Conservation (phyloP, 2,113 vertebrate genomes). For the Anguilla japonica region DNA sequence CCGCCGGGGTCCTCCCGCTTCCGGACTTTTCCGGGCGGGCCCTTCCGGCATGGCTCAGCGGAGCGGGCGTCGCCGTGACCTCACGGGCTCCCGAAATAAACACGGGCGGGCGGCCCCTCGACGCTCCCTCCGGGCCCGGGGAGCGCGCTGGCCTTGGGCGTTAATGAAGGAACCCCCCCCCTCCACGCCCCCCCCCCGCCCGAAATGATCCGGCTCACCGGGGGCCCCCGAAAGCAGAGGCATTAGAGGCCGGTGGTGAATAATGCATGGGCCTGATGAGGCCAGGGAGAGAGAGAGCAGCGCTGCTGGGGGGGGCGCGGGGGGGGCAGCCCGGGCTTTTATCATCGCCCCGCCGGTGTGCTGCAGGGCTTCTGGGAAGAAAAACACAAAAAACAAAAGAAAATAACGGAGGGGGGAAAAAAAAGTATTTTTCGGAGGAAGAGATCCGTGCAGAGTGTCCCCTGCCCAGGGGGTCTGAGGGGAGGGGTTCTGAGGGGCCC, state of each 20-base stretch:
- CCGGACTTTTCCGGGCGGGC: too few relatives aligned
- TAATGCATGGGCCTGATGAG: not conserved
- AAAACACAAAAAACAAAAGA: not conserved
- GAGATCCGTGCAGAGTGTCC: not conserved
- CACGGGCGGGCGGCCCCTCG: not conserved
- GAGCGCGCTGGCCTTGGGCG: not conserved
- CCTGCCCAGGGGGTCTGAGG: too few relatives aligned
- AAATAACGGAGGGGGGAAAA: not conserved
- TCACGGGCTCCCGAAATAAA: not conserved
- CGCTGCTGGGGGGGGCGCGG: too few relatives aligned
- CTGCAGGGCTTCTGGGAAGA: not conserved
- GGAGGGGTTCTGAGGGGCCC: too few relatives aligned
- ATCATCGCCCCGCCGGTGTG: not conserved
- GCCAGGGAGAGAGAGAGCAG: not conserved
- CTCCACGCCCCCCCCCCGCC: too few relatives aligned
- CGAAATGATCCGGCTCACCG: not conserved
- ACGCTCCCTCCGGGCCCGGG: not conserved
- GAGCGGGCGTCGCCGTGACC: too few relatives aligned
- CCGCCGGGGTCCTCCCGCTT: too few relatives aligned
- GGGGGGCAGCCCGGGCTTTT: not conserved
- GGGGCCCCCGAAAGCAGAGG: not conserved
- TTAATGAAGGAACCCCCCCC: not conserved
- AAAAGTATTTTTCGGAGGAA: not conserved
- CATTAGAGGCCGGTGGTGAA: not conserved
- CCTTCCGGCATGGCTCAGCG: too few relatives aligned